Percentiles rank a stretch among this genome's conserved stretches.
phyloP scores from a whole-genome alignment of 2,113 vertebrate species.

The Ceratotherium simum region DNA sequence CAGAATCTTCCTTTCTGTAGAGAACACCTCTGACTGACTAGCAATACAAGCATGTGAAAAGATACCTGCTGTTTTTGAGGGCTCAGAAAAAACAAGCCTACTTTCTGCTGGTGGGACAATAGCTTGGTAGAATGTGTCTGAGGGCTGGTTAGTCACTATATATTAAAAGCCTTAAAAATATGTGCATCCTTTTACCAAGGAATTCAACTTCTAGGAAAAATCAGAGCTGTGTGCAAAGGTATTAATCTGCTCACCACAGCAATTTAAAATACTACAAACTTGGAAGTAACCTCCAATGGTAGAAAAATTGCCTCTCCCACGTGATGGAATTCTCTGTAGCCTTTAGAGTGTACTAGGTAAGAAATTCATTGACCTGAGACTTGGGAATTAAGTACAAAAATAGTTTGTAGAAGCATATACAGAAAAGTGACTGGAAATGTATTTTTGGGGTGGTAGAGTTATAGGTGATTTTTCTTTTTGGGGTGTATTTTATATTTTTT shows the following conservation, averaged over 20 bases:
- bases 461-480: background rate
- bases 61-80: background rate
- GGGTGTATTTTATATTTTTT: background rate
- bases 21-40: background rate
- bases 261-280: background rate
- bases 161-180: background rate
- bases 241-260: background rate
- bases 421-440: constrained; percentile 1
- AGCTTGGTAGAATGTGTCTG: background rate
- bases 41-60: background rate
- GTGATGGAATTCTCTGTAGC: background rate
- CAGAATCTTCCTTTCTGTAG: background rate
- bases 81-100: background rate
- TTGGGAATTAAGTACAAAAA: background rate
- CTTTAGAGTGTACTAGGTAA: background rate
- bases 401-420: background rate
- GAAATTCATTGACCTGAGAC: background rate
- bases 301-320: background rate
- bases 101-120: background rate
- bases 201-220: background rate
- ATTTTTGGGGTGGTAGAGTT: background rate
- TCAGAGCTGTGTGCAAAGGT: background rate
- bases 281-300: background rate
- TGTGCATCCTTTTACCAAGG: background rate
- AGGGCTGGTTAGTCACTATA: background rate